Evolutionary conservation across 2,113 vertebrate genomes (phyloP).

Genomic region (Cervus canadensis): DNA sequence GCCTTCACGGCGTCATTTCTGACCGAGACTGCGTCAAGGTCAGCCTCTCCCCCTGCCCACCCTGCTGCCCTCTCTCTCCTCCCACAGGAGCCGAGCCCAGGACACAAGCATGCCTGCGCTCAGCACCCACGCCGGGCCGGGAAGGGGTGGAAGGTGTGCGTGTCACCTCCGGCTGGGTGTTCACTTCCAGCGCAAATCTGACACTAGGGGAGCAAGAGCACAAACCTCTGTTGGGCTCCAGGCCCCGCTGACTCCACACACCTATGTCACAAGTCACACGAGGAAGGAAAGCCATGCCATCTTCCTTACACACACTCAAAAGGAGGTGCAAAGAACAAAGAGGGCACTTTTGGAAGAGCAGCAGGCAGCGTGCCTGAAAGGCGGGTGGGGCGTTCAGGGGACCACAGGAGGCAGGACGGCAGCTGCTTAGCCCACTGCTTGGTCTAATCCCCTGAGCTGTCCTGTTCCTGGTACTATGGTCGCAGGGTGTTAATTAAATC

Average conservation of each 20-base stretch:
- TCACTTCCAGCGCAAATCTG: fast-evolving
- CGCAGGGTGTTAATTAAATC: conserved; percentile 80
- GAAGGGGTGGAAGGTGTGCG: background rate
- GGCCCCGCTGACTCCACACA: background rate
- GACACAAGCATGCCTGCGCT: background rate
- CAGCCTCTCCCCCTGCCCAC: background rate
- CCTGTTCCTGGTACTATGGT: conserved; percentile 65
- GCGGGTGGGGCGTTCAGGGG: background rate
- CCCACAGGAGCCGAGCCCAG: background rate
- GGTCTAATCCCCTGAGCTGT: conserved; percentile 43
- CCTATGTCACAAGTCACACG: too few relatives aligned
- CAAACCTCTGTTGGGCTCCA: background rate
- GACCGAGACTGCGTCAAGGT: background rate
- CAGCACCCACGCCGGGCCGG: background rate
- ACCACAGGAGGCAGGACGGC: conserved; percentile 29
- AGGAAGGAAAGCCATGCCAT: background rate
- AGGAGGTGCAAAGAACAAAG: conserved; percentile 24
- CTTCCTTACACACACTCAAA: background rate
- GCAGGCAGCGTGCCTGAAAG: background rate
- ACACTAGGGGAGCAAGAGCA: background rate
- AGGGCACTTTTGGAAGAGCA: background rate
- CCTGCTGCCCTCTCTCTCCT: background rate
- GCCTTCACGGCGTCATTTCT: background rate
- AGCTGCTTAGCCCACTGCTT: conserved; percentile 44
- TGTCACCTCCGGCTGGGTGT: background rate